Conservation (phyloP, 2,888 invertebrate genomes). For the Gortyna flavago region DNA sequence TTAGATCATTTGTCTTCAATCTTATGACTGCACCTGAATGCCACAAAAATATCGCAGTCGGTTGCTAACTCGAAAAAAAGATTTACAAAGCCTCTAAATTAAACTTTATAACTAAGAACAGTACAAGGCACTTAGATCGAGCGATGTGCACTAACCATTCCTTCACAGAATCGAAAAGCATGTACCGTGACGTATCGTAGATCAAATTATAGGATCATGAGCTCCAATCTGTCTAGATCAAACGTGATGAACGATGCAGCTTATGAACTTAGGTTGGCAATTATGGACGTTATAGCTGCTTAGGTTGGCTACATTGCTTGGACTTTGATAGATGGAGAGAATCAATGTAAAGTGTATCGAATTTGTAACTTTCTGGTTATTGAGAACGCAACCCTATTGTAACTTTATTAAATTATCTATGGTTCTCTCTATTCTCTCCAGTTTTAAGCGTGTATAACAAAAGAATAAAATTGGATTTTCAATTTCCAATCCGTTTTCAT, state of each 20-base stretch:
- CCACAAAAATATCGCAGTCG: background rate
- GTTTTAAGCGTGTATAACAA: background rate
- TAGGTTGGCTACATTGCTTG: slow-evolving; percentile 24
- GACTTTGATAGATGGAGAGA: slow-evolving; percentile 28
- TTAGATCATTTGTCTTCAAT: background rate
- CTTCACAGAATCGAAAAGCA: slow-evolving; percentile 15
- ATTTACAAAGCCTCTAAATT: background rate
- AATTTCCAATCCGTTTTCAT: background rate
- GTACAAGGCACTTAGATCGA: background rate
- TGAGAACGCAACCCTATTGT: background rate
- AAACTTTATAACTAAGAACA: background rate
- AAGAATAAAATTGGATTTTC: background rate
- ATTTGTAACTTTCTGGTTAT: background rate
- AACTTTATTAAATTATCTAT: background rate
- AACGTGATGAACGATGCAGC: slow-evolving; percentile 57
- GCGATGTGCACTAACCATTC: slow-evolving; percentile 4
- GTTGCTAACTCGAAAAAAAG: background rate
- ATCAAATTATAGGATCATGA: slow-evolving; percentile 58
- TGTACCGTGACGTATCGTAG: slow-evolving; percentile 39
- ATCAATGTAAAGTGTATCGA: background rate
- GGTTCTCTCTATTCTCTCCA: too few relatives aligned
- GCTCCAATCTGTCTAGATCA: slow-evolving; percentile 51
- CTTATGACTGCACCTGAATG: background rate
- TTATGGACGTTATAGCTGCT: slow-evolving; percentile 46
- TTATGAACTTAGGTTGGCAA: slow-evolving; percentile 47